Conservation (phyloP, 2,113 vertebrate genomes). For the Catharus minimus region DNA sequence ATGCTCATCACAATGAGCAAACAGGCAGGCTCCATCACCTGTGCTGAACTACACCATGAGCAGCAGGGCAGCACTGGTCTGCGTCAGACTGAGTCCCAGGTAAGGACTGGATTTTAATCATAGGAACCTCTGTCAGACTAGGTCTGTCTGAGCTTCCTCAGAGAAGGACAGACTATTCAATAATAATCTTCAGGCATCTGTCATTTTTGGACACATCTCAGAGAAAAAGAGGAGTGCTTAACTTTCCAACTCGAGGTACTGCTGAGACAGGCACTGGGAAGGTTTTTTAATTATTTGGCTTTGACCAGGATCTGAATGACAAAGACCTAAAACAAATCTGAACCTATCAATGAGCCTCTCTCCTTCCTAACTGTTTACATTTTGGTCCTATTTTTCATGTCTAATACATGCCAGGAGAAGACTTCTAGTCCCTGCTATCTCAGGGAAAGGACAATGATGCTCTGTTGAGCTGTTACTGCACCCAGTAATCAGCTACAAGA, state of each 20-base stretch:
- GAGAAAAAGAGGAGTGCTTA: background rate
- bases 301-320: background rate
- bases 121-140: background rate
- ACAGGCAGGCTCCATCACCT: background rate
- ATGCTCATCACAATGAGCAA: background rate
- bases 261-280: background rate
- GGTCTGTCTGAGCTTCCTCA: background rate
- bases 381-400: background rate
- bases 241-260: background rate
- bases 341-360: background rate
- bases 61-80: background rate
- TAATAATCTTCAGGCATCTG: background rate
- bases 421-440: background rate
- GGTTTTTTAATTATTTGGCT: background rate
- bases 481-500: background rate
- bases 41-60: accelerated
- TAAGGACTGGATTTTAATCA: background rate
- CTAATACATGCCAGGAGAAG: background rate
- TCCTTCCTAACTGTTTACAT: background rate
- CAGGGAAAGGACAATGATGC: background rate
- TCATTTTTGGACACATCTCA: background rate
- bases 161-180: background rate
- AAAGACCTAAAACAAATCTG: background rate
- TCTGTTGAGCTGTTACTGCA: background rate
- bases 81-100: too few species aligned